Percentiles rank a stretch among this genome's conserved stretches.
phyloP scores from a whole-genome alignment of 2,888 invertebrate species.

The Stenodera caucasica region DNA sequence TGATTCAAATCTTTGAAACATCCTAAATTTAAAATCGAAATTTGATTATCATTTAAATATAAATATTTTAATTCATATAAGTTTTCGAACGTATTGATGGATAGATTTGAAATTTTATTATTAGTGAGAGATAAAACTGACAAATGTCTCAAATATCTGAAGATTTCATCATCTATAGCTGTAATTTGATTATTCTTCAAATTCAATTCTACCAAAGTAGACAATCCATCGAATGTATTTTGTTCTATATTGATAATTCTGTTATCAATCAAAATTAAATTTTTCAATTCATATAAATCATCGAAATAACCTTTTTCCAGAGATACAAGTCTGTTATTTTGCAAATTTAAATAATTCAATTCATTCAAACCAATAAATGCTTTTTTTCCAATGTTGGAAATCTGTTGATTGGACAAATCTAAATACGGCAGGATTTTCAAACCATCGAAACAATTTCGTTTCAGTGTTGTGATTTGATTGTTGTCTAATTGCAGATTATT shows the following conservation, averaged over 20 bases:
- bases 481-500: conserved; percentile 6
- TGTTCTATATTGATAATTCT: background rate
- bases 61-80: background rate
- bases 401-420: background rate
- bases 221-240: background rate
- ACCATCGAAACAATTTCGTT: background rate
- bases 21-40: background rate
- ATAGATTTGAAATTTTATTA: too few species aligned
- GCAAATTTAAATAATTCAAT: conserved; percentile 3
- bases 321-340: conserved; percentile 4
- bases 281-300: background rate
- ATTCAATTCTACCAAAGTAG: conserved; percentile 1
- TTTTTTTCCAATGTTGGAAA: background rate
- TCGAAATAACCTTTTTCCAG: background rate
- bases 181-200: conserved; percentile 9
- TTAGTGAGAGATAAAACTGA: too few species aligned
- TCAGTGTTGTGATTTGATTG: conserved; percentile 6
- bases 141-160: too few species aligned
- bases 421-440: background rate
- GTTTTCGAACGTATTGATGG: background rate
- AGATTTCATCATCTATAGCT: too few species aligned
- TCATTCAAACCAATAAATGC: background rate
- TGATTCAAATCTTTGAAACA: background rate
- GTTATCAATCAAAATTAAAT: conserved; percentile 9
- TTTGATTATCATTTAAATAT: background rate